Conservation (phyloP, 2,797 vertebrate species). For the Xenopus petersii region DNA sequence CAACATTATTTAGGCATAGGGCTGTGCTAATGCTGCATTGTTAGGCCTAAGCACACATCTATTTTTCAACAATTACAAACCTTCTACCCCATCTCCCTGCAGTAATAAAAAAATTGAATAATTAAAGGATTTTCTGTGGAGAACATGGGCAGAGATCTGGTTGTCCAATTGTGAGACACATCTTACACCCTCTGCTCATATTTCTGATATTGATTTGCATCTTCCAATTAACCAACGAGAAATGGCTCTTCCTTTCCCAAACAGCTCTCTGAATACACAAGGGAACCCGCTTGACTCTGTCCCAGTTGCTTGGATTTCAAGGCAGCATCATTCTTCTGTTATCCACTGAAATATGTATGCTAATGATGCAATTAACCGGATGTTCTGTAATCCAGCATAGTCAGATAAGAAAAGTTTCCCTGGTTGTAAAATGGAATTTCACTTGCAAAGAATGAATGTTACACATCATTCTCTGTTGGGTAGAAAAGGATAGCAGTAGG, state of each 20-base stretch:
- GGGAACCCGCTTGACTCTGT: slow-evolving; percentile 13
- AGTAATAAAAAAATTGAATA: slow-evolving; percentile 16
- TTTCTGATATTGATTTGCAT: slow-evolving; percentile 29
- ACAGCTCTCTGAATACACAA: slow-evolving; percentile 21
- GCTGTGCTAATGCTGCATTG: slow-evolving; percentile 38
- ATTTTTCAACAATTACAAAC: slow-evolving; percentile 35
- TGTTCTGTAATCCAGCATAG: slow-evolving; percentile 31
- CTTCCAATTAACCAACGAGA: slow-evolving; percentile 34
- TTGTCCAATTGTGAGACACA: neutral
- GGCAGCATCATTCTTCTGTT: slow-evolving; percentile 20
- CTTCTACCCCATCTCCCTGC: slow-evolving; percentile 19
- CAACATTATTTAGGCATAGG: slow-evolving; percentile 27
- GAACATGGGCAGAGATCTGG: neutral
- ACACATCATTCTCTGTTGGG: slow-evolving; percentile 15
- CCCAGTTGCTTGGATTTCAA: slow-evolving; percentile 14
- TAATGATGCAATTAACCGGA: slow-evolving; percentile 43
- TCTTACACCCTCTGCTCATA: neutral
- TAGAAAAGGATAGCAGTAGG: slow-evolving; percentile 10
- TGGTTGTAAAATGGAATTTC: slow-evolving; percentile 28
- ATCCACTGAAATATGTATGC: slow-evolving; percentile 42
- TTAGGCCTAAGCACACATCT: slow-evolving; percentile 28
- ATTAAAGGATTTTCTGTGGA: slow-evolving; percentile 2
- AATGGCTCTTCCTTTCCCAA: slow-evolving; percentile 35
- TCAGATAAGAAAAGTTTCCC: slow-evolving; percentile 38
- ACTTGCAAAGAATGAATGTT: slow-evolving; percentile 35